These are phyloP conservation scores for Epicauta chinensis DNA, from an alignment of 1,140 invertebrate species.

Conservation along the genomic window DNA sequence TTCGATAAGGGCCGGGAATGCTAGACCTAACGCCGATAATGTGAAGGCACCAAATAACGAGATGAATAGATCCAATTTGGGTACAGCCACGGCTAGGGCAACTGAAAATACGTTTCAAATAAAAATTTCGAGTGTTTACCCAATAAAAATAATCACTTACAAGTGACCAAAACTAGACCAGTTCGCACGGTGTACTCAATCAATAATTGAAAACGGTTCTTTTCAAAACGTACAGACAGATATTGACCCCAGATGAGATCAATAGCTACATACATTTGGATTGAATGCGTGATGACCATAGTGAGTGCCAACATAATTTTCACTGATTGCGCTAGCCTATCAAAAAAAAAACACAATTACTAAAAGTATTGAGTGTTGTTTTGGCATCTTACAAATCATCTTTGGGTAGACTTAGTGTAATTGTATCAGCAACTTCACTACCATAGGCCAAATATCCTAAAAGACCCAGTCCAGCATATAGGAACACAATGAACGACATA, in stretches of 20 bases:
- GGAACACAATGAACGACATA: slow-evolving; percentile 63
- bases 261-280: slow-evolving; percentile 88
- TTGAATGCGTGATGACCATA: slow-evolving; percentile 75
- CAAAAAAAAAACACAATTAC: neutral
- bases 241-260: slow-evolving; percentile 81
- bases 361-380: neutral
- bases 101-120: slow-evolving; percentile 48
- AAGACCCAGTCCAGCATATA: slow-evolving; percentile 71
- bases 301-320: slow-evolving; percentile 70
- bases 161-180: slow-evolving; percentile 25
- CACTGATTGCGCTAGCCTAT: slow-evolving; percentile 67
- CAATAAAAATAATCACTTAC: slow-evolving; percentile 34
- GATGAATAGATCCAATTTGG: slow-evolving; percentile 81
- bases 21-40: slow-evolving; percentile 75
- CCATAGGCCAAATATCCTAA: slow-evolving; percentile 77
- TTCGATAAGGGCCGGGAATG: slow-evolving; percentile 81
- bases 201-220: slow-evolving; percentile 52
- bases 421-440: slow-evolving; percentile 52
- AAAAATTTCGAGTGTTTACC: neutral
- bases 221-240: slow-evolving; percentile 48
- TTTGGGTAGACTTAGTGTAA: slow-evolving; percentile 61
- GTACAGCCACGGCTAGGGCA: slow-evolving; percentile 68
- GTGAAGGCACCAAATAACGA: slow-evolving; percentile 84
- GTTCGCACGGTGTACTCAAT: slow-evolving; percentile 28
- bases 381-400: slow-evolving; percentile 52